Conservation (phyloP, 2,888 invertebrate genomes). For the Pyralis farinalis region DNA sequence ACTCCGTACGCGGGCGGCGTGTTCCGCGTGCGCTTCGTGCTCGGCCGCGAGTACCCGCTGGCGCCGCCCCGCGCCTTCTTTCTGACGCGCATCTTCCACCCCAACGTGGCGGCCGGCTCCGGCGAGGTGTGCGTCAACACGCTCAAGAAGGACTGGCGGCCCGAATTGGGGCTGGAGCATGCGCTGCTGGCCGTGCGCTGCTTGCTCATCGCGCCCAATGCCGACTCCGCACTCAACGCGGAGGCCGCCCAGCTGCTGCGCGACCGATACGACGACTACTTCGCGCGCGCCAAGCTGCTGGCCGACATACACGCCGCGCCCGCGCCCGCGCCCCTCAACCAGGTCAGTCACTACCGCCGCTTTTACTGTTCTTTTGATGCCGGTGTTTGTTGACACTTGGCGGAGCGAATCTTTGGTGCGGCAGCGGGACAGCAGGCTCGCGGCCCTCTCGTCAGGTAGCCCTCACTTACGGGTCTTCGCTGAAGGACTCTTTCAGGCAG, state of each 20-base stretch:
- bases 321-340: slow-evolving; percentile 40
- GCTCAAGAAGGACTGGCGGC: slow-evolving; percentile 97
- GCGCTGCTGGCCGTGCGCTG: slow-evolving; percentile 95
- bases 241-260: slow-evolving; percentile 96
- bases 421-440: no score
- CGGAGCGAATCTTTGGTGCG: no score
- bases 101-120: slow-evolving; percentile 92
- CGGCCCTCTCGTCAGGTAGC: no score
- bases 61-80: slow-evolving; percentile 96
- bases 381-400: no score
- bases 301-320: slow-evolving; percentile 74
- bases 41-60: slow-evolving; percentile 96
- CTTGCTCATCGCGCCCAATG: slow-evolving; percentile 97
- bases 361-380: no score
- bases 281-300: slow-evolving; percentile 70
- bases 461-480: no score
- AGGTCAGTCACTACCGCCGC: no score
- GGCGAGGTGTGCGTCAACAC: slow-evolving; percentile 99
- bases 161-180: slow-evolving; percentile 96
- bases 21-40: slow-evolving; percentile 93
- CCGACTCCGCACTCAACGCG: slow-evolving; percentile 98
- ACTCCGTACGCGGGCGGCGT: slow-evolving; percentile 95
- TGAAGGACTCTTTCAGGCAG: no score
- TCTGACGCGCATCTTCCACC: slow-evolving; percentile 97
- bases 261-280: slow-evolving; percentile 96